A percentile compares a stretch with the other conserved stretches of the same genome.
Evolutionary conservation across 1,140 invertebrate genomes (phyloP).

Genomic region (Brachionus rubens): DNA sequence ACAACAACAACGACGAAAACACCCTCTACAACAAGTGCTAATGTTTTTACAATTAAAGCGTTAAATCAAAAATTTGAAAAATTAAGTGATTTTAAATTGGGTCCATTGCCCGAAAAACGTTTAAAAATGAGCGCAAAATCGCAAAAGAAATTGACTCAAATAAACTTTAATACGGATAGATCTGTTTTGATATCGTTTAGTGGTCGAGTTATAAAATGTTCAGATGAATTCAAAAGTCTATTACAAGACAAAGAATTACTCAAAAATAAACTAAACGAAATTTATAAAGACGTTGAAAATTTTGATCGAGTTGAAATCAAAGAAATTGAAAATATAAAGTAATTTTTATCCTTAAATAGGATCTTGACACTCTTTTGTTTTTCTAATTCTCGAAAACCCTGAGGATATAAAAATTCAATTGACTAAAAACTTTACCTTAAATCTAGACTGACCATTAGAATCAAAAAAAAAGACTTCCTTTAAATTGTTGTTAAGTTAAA

Average conservation of each 20-base stretch:
- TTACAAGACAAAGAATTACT: background rate
- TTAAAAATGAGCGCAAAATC: background rate
- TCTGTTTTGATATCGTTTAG: background rate
- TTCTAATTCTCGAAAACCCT: too few species aligned
- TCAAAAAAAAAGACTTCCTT: too few species aligned
- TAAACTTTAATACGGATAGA: background rate
- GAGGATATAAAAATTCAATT: too few species aligned
- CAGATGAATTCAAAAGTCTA: background rate
- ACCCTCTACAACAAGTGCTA: background rate
- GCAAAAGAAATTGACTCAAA: background rate
- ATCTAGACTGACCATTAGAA: too few species aligned
- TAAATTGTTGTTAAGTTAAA: too few species aligned
- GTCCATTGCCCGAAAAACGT: background rate
- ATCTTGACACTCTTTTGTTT: too few species aligned
- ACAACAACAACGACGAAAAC: background rate
- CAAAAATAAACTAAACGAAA: background rate
- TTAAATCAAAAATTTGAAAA: conserved; percentile 14
- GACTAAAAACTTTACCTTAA: too few species aligned
- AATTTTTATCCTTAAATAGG: too few species aligned
- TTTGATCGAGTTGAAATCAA: conserved; percentile 41
- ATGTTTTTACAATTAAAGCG: background rate
- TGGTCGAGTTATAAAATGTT: conserved; percentile 7
- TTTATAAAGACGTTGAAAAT: conserved; percentile 11
- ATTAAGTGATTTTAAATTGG: background rate
- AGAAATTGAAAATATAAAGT: conserved; percentile 32